Conservation (phyloP, 2,797 vertebrate species). For the Megaceryle alcyon region DNA sequence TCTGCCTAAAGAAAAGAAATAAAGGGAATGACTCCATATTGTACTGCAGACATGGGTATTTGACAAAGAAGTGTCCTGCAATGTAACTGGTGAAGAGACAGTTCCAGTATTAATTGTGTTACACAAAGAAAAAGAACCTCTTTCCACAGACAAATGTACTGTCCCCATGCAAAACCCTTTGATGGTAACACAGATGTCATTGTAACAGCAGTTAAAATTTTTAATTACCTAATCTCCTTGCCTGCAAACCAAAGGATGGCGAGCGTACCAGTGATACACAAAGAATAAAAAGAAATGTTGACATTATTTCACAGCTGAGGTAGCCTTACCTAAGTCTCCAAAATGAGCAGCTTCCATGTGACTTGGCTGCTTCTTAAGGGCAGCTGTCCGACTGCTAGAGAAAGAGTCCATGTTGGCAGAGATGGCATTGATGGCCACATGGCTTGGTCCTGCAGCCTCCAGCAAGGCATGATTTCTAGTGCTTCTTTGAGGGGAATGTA, state of each 20-base stretch:
- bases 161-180: background rate
- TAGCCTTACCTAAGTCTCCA: conserved; percentile 91
- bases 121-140: background rate
- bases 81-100: background rate
- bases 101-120: rapidly evolving
- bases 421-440: conserved; percentile 97
- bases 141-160: background rate
- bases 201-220: background rate
- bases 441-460: conserved; percentile 95
- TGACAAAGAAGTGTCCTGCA: background rate
- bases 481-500: conserved; percentile 88
- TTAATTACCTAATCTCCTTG: background rate
- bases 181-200: background rate
- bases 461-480: conserved; percentile 91
- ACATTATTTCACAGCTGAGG: background rate
- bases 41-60: rapidly evolving
- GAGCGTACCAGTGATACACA: rapidly evolving
- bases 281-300: rapidly evolving
- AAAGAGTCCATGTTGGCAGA: conserved; percentile 99
- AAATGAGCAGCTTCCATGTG: conserved; percentile 99
- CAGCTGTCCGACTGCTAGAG: conserved; percentile 93
- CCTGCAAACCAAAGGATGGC: background rate
- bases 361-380: conserved; percentile 97
- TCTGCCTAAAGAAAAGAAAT: conserved; percentile 83
- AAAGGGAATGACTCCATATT: background rate